A percentile compares a stretch with the other conserved stretches of the same genome.
phyloP scores from a whole-genome alignment of 2,888 invertebrate genomes.

The Ophion ventricosus region DNA sequence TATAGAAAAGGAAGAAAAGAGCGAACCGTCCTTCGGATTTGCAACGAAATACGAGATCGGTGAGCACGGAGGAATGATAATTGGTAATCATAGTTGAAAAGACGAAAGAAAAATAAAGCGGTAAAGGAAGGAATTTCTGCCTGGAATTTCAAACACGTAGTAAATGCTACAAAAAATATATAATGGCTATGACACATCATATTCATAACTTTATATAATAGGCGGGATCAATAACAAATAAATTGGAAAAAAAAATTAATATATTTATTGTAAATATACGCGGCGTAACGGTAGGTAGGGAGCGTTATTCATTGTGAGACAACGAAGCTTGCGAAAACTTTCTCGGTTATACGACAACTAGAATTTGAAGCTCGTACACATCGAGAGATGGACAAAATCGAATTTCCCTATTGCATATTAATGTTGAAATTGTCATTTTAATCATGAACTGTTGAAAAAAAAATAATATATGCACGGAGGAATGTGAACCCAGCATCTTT shows the following conservation, averaged over 20 bases:
- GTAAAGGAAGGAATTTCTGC: conserved; percentile 56
- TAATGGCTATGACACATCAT: conserved; percentile 80
- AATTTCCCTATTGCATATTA: neutral
- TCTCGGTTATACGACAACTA: neutral
- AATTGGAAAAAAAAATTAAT: conserved; percentile 59
- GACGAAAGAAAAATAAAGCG: neutral
- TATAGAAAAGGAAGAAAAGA: conserved; percentile 23
- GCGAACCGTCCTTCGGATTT: conserved; percentile 56
- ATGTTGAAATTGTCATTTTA: neutral
- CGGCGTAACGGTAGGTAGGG: conserved; percentile 56
- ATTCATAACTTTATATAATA: conserved; percentile 80
- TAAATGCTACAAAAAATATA: conserved; percentile 67
- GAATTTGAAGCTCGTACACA: neutral
- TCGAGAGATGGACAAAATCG: neutral
- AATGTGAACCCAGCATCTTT: neutral
- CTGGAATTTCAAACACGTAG: conserved; percentile 64
- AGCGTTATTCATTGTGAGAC: conserved; percentile 63
- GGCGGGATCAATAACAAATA: conserved; percentile 79
- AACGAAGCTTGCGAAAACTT: conserved; percentile 54
- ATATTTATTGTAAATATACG: conserved; percentile 79
- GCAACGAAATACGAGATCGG: conserved; percentile 41
- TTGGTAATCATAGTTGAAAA: conserved; percentile 33
- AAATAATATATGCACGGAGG: too few species aligned
- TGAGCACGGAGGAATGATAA: conserved; percentile 52
- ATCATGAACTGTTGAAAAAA: neutral